Percentiles rank a stretch among this genome's conserved stretches.
phyloP scores from a whole-genome alignment of 1,140 invertebrate genomes.

The Neomicropteryx cornuta region DNA sequence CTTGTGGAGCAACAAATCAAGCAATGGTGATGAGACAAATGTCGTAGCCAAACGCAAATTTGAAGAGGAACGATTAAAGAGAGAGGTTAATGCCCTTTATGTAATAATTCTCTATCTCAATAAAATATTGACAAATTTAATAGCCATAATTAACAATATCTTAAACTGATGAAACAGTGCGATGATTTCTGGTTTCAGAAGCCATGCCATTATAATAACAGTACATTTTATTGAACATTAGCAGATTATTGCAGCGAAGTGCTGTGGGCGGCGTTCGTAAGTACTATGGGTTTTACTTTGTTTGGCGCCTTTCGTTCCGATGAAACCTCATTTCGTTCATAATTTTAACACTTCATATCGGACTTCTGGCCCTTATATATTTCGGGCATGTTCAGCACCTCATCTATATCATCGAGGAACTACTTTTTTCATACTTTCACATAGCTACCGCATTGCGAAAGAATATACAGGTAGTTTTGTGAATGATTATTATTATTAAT shows the following conservation, averaged over 20 bases:
- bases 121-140: conserved; percentile 2
- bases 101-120: conserved; percentile 6
- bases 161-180: background rate
- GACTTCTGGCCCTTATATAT: too few species aligned
- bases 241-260: background rate
- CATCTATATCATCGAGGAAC: too few species aligned
- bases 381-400: too few species aligned
- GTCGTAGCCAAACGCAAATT: conserved; percentile 42
- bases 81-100: conserved; percentile 42
- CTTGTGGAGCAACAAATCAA: conserved; percentile 37
- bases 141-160: background rate
- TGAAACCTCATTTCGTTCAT: too few species aligned
- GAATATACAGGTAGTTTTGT: too few species aligned
- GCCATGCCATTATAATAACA: background rate
- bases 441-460: too few species aligned
- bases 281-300: too few species aligned
- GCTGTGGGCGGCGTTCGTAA: too few species aligned
- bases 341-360: too few species aligned
- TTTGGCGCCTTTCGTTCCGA: too few species aligned
- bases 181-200: background rate
- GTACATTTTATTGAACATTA: background rate
- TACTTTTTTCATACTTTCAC: too few species aligned
- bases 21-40: conserved; percentile 24
- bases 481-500: too few species aligned
- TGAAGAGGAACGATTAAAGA: conserved; percentile 63